Base-by-base conservation (phyloP, 2,888 invertebrate genomes). In the Steinernema carpocapsae region DNA sequence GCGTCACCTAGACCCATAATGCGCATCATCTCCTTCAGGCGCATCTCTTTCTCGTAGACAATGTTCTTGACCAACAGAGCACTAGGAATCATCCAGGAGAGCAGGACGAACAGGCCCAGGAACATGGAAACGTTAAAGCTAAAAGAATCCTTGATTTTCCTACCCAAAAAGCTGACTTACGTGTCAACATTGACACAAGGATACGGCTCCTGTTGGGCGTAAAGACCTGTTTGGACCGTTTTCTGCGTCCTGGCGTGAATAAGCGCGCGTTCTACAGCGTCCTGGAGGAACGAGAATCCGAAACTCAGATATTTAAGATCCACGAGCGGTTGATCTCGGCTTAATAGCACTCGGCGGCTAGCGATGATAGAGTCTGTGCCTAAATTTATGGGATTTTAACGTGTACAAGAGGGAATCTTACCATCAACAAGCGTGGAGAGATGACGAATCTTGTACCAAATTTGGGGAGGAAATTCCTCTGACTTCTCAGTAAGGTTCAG, bases 261-360 rank as follows among this genome's bases (percentile, higher is more conserved):
- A 75, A 94, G 92, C 3, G 92, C 92, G 77, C 92, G 91, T 87
- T 94, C 94, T 17, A 95, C 88, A 82, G 93, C 90, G 84, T 95
- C 94, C 88, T 94, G 94, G 17, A 95, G 90, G 88, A 93, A 93
- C 0, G 93, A 91, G 88, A 94, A 94, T 6, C 94, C 94, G 75
- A 92, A 92, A 0, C 90, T 89, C 71, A 91, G 84, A 86, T 91
- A 91, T 82, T 91, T 91, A 70, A 90, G 78, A 80, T 90, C 90
- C 46, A 87, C 84, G 2, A 87, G 80, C 2, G 86, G 84, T 0
- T 74, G 72, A 74, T 84, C 79, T 10, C 85, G 72, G 10, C 79
- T 73, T 45, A 79, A 75, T 19, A 78, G 76, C n/a, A 77, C 75
- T 37, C 76, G 74, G 10, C 45, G 56, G 1, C 76, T 72, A 75